phyloP scores from a whole-genome alignment of 2,888 invertebrate genomes.

The Andrena haemorrhoa region DNA sequence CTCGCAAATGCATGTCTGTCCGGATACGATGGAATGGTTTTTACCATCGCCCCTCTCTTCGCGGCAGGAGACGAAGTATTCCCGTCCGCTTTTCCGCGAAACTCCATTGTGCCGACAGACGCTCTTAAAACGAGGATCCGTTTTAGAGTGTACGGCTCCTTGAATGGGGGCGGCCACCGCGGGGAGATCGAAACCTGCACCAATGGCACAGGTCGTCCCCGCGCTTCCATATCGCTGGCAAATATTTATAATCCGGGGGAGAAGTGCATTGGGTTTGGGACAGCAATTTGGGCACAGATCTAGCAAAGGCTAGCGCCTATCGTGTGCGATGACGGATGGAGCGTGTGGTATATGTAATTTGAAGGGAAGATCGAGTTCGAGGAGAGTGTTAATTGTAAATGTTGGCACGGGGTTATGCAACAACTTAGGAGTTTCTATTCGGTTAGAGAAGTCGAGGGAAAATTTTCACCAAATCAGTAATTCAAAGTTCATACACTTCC shows the following conservation, averaged over 20 bases:
- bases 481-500: too few relatives aligned
- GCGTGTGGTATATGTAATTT: too few relatives aligned
- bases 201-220: conserved; percentile 11
- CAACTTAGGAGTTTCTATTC: too few relatives aligned
- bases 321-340: too few relatives aligned
- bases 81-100: conserved; percentile 54
- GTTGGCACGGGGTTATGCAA: too few relatives aligned
- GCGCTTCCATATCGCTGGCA: conserved; percentile 19
- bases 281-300: too few relatives aligned
- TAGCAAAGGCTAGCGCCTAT: too few relatives aligned
- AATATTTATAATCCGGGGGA: conserved; percentile 19
- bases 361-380: too few relatives aligned
- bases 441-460: too few relatives aligned
- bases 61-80: conserved; percentile 41
- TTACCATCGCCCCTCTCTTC: background rate
- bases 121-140: conserved; percentile 58
- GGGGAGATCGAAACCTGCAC: conserved; percentile 30
- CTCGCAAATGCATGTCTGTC: conserved; percentile 21
- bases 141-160: conserved; percentile 40
- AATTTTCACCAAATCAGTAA: too few relatives aligned
- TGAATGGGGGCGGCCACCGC: conserved; percentile 23
- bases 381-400: too few relatives aligned
- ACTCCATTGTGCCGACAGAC: conserved; percentile 59
- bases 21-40: conserved; percentile 29
- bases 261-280: background rate